A percentile compares a stretch with the other conserved stretches of the same genome.
These are phyloP conservation scores for Elmis aenea DNA, from an alignment of 2,888 invertebrate species.

Conservation along the genomic window DNA sequence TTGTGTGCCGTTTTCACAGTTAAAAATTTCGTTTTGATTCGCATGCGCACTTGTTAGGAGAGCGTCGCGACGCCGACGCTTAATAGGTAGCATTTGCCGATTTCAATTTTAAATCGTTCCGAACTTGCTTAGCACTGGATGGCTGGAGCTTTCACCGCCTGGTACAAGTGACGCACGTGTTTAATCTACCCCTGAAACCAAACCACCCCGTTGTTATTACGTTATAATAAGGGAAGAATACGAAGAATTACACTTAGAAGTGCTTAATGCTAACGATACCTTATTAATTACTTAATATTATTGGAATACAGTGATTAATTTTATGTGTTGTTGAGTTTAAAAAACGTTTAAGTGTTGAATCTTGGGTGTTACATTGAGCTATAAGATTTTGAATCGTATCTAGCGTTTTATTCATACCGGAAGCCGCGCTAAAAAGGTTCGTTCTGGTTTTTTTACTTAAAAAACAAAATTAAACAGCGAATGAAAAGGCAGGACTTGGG, in stretches of 20 bases:
- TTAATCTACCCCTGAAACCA: not conserved
- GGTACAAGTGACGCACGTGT: conserved; percentile 31
- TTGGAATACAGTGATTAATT: too few species aligned
- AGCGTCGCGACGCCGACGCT: conserved; percentile 29
- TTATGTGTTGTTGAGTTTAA: too few species aligned
- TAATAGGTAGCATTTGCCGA: conserved; percentile 25
- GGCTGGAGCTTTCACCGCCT: conserved; percentile 49
- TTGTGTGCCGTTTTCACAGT: too few species aligned
- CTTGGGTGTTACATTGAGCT: too few species aligned
- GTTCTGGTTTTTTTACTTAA: too few species aligned
- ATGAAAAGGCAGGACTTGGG: too few species aligned
- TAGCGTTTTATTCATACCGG: too few species aligned
- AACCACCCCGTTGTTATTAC: not conserved
- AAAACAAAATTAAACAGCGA: too few species aligned
- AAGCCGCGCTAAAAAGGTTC: too few species aligned
- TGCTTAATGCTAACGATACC: not conserved
- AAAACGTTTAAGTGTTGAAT: too few species aligned
- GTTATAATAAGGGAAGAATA: not conserved
- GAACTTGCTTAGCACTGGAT: conserved; percentile 50
- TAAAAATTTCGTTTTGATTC: conserved; percentile 21
- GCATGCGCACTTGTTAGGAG: conserved; percentile 39
- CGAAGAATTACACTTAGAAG: not conserved
- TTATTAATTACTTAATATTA: too few species aligned
- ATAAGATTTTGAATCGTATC: too few species aligned
- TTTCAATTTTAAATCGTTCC: conserved; percentile 42